Evolutionary conservation across 1,140 invertebrate species (phyloP).

Genomic region (Bombus ignitus): DNA sequence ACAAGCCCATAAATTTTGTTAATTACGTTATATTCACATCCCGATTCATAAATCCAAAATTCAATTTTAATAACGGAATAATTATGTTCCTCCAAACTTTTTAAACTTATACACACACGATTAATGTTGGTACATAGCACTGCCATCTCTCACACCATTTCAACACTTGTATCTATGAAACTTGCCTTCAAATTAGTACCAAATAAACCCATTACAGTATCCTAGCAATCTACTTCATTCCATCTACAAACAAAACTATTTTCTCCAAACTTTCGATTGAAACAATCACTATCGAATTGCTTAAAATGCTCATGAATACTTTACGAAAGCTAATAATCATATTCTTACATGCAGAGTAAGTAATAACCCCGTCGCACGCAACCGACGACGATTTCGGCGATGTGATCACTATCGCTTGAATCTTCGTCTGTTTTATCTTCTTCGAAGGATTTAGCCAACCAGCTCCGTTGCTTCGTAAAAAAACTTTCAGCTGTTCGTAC

Average conservation of each 20-base stretch:
- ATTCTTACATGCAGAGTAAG: slow-evolving; percentile 65
- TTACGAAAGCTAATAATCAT: background rate
- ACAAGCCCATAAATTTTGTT: too few relatives aligned
- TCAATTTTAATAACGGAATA: too few relatives aligned
- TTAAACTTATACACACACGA: too few relatives aligned
- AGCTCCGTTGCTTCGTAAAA: slow-evolving; percentile 83
- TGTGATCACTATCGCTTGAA: slow-evolving; percentile 64
- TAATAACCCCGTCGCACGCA: slow-evolving; percentile 69
- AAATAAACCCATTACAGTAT: background rate
- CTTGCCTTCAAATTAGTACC: background rate
- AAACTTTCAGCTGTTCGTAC: slow-evolving; percentile 83
- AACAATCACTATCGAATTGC: too few relatives aligned
- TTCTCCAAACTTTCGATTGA: background rate
- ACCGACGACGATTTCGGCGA: slow-evolving; percentile 59
- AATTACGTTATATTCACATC: too few relatives aligned
- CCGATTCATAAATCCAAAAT: too few relatives aligned
- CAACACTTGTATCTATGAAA: background rate
- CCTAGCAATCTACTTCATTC: too few relatives aligned
- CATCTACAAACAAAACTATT: background rate
- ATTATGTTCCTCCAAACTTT: too few relatives aligned
- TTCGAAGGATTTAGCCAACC: slow-evolving; percentile 83
- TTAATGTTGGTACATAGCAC: background rate
- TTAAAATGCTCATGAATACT: slow-evolving; percentile 1
- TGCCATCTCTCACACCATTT: background rate
- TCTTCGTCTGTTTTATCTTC: slow-evolving; percentile 73